Conservation (phyloP, 2,888 invertebrate species). For the Arenicola marina region DNA sequence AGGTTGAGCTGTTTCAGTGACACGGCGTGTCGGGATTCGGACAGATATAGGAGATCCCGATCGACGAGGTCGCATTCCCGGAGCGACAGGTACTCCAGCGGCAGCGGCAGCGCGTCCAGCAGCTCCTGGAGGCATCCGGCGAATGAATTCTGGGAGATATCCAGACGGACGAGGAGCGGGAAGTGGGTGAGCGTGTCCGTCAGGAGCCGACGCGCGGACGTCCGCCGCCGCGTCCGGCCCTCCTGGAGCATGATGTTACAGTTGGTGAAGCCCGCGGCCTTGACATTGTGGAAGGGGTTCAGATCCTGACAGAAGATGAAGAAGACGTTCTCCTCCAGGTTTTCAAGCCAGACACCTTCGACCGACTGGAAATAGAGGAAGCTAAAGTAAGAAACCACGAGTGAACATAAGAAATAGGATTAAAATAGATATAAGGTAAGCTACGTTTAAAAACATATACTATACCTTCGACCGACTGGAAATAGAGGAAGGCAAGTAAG, state of each 20-base stretch:
- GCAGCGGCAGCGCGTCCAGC: constrained; percentile 35
- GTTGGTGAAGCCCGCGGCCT: constrained; percentile 42
- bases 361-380: constrained; percentile 35
- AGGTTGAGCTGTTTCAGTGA: constrained; percentile 43
- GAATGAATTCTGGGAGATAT: constrained; percentile 45
- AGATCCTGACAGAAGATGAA: constrained; percentile 39
- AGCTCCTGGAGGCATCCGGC: constrained; percentile 46
- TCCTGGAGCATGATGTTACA: constrained; percentile 48
- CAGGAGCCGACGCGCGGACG: constrained; percentile 34
- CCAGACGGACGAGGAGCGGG: constrained; percentile 37
- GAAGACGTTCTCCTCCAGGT: constrained; percentile 46
- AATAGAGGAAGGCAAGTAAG: constrained; percentile 4
- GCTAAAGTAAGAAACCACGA: too few species aligned
- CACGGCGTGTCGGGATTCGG: constrained; percentile 39
- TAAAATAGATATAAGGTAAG: too few species aligned
- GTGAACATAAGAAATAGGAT: too few species aligned
- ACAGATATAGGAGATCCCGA: constrained; percentile 37
- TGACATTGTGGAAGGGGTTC: constrained; percentile 35
- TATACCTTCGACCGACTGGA: constrained; percentile 45
- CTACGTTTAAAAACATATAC: too few species aligned
- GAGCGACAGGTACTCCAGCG: constrained; percentile 42
- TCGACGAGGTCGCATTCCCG: constrained; percentile 46
- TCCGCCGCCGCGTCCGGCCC: constrained; percentile 44
- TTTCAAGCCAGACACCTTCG: constrained; percentile 44
- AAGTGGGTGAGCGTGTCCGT: constrained; percentile 28